These are phyloP conservation scores for Reticulitermes speratus DNA, from an alignment of 1,140 invertebrate genomes.

Conservation along the genomic window DNA sequence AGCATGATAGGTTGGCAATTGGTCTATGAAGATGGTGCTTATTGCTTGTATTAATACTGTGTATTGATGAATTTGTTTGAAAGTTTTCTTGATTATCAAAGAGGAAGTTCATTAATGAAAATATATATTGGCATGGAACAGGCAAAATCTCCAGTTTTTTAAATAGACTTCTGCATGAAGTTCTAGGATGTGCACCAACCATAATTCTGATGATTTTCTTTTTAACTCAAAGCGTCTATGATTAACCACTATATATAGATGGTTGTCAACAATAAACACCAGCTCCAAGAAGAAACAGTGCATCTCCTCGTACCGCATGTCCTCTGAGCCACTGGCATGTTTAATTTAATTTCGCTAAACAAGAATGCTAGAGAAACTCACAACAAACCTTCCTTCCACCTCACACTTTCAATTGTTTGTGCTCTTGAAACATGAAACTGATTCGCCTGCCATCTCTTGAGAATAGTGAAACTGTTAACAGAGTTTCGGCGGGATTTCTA, in stretches of 20 bases:
- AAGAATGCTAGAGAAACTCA: neutral
- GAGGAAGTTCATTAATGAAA: no score
- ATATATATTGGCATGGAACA: no score
- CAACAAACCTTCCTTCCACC: neutral
- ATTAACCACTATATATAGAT: neutral
- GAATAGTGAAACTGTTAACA: constrained; percentile 6
- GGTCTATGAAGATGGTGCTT: no score
- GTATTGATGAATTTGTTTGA: no score
- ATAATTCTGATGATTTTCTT: no score
- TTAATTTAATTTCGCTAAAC: neutral
- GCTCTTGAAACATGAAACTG: neutral
- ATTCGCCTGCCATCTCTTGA: neutral
- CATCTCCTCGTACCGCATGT: neutral
- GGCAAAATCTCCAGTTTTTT: no score
- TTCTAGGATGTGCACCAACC: no score
- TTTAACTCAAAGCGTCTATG: neutral
- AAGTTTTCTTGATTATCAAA: no score
- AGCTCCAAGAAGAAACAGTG: neutral
- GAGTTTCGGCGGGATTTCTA: neutral
- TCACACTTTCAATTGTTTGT: neutral
- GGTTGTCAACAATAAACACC: neutral
- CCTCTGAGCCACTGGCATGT: neutral
- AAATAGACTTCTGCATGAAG: no score
- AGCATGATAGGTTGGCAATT: no score
- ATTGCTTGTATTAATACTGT: no score